A percentile compares a stretch with the other conserved stretches of the same genome.
Evolutionary conservation across 2,797 vertebrate species (phyloP).

Genomic region (Tapera naevia): DNA sequence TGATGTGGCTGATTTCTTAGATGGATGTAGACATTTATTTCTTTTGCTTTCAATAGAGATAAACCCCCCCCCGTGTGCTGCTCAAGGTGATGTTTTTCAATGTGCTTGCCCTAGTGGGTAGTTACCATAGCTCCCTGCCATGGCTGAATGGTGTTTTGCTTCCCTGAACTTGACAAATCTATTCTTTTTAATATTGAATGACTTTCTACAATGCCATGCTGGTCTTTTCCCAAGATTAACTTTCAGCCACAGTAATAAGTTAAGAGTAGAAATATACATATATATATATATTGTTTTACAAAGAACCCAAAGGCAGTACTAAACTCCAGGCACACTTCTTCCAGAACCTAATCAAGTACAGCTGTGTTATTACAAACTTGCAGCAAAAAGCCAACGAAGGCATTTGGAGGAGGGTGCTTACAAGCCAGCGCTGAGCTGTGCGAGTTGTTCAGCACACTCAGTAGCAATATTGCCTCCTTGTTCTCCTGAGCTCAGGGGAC

Average conservation of each 20-base stretch:
- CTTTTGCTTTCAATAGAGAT: neutral
- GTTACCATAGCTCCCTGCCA: conserved; percentile 14
- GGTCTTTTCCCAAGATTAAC: neutral
- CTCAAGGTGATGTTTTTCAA: neutral
- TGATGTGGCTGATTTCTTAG: neutral
- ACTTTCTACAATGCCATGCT: neutral
- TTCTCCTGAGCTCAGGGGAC: neutral
- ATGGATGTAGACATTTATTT: neutral
- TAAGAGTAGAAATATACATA: neutral
- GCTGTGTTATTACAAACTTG: neutral
- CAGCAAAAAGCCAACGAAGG: neutral
- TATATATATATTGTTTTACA: neutral
- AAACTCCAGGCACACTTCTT: neutral
- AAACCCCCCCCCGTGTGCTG: neutral
- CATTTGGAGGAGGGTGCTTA: neutral
- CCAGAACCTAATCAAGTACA: neutral
- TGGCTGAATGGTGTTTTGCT: neutral
- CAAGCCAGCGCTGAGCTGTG: neutral
- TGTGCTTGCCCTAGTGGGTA: neutral
- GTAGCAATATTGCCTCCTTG: neutral
- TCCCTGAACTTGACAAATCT: neutral
- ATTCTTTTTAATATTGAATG: conserved; percentile 2
- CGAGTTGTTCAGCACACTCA: neutral
- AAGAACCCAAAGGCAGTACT: neutral
- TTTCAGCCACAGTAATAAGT: neutral